Conservation (phyloP, 2,113 vertebrate species). For the Boleophthalmus pectinirostris region DNA sequence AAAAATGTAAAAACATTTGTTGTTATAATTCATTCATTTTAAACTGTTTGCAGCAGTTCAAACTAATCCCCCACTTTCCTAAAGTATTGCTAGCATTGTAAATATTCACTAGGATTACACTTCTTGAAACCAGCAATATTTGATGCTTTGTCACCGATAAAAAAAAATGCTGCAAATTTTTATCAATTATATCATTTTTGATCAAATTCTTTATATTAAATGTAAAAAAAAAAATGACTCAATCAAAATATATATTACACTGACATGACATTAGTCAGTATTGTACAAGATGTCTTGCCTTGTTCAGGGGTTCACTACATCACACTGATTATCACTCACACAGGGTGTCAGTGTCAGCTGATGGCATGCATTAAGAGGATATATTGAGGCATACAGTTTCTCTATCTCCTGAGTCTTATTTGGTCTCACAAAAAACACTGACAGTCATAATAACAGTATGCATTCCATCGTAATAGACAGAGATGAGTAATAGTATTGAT, state of each 20-base stretch:
- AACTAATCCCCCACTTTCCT: no score
- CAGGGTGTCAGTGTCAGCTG: neutral
- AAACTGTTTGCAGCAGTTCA: no score
- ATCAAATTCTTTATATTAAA: neutral
- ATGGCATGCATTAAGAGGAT: constrained; percentile 56
- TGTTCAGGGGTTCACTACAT: constrained; percentile 34
- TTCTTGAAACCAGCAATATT: no score
- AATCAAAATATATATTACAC: neutral
- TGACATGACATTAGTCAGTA: no score
- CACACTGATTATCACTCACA: constrained; percentile 12
- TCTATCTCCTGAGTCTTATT: constrained; percentile 10
- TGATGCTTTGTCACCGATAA: no score
- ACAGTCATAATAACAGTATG: constrained; percentile 6
- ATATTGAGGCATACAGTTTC: constrained; percentile 8
- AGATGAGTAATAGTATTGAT: neutral
- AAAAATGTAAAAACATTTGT: no score
- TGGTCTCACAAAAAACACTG: constrained; percentile 21
- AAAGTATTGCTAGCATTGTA: no score
- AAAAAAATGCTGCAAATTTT: no score
- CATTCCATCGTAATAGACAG: neutral
- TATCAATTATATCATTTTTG: neutral
- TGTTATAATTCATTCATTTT: no score
- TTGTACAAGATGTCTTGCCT: no score
- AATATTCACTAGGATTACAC: no score
- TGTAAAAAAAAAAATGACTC: no score